Evolutionary conservation across 2,797 vertebrate genomes (phyloP).

Genomic region (Aeoliscus strigatus): DNA sequence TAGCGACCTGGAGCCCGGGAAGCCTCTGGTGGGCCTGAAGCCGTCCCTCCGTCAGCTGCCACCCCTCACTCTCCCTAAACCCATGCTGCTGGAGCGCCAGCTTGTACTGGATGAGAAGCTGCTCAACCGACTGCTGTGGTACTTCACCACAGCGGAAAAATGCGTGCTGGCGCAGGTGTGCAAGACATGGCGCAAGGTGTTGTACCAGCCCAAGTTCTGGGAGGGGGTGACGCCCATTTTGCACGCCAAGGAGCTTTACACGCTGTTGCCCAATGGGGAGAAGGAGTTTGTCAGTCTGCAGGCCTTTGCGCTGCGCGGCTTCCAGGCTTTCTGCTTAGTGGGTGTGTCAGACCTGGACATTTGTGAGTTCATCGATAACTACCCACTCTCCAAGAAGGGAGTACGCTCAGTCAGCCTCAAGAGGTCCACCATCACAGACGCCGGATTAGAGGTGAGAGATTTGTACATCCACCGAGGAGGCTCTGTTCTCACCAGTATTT

Average conservation of each 20-base stretch:
- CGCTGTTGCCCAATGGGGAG: slow-evolving; percentile 83
- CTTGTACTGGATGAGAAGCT: slow-evolving; percentile 94
- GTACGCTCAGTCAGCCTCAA: slow-evolving; percentile 97
- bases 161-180: slow-evolving; percentile 95
- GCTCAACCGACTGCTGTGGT: slow-evolving; percentile 93
- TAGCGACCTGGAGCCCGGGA: slow-evolving; percentile 76
- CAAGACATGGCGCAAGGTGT: slow-evolving; percentile 92
- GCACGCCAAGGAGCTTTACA: slow-evolving; percentile 97
- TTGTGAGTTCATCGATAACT: slow-evolving; percentile 99
- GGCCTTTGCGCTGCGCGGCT: slow-evolving; percentile 91
- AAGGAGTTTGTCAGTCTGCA: slow-evolving; percentile 98
- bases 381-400: slow-evolving; percentile 95
- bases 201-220: slow-evolving; percentile 98
- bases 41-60: slow-evolving; percentile 72
- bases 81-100: slow-evolving; percentile 80
- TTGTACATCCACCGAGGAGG: no score
- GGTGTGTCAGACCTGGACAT: slow-evolving; percentile 98
- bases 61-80: slow-evolving; percentile 73
- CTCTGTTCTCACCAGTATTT: no score
- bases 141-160: slow-evolving; percentile 94
- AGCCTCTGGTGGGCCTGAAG: slow-evolving; percentile 70
- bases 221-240: slow-evolving; percentile 90
- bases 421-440: slow-evolving; percentile 97
- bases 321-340: slow-evolving; percentile 96
- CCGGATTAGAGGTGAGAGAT: slow-evolving; percentile 94